phyloP scores from a whole-genome alignment of 1,140 invertebrate species.

The Apis laboriosa region DNA sequence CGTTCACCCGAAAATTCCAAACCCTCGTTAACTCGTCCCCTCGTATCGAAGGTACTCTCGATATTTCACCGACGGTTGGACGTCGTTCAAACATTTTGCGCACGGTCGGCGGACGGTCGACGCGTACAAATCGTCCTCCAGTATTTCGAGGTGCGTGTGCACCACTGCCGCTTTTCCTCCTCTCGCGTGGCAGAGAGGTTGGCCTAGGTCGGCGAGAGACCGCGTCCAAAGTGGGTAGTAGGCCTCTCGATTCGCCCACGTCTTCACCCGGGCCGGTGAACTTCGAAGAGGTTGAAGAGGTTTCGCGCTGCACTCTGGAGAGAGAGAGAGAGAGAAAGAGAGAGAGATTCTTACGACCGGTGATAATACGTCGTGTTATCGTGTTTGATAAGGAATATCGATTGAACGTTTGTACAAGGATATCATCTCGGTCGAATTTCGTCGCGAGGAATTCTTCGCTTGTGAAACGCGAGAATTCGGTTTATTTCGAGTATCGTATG shows the following conservation, averaged over 20 bases:
- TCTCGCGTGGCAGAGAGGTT: conserved; percentile 21
- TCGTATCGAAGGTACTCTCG: neutral
- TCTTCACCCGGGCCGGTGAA: conserved; percentile 34
- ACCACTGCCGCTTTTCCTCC: neutral
- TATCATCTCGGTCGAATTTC: neutral
- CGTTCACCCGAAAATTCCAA: neutral
- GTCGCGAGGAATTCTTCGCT: neutral
- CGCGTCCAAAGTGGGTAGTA: conserved; percentile 39
- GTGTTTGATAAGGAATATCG: neutral
- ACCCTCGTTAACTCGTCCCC: neutral
- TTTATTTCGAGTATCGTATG: conserved; percentile 5
- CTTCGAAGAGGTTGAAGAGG: conserved; percentile 22
- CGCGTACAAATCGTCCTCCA: neutral
- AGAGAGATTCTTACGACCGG: too few species aligned
- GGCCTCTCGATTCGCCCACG: conserved; percentile 22
- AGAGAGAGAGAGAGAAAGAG: neutral
- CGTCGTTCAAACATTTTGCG: neutral
- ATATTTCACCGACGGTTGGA: conserved; percentile 2
- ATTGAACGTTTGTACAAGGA: neutral
- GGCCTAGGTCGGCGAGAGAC: conserved; percentile 49
- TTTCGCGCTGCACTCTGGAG: neutral
- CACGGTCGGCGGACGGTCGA: neutral
- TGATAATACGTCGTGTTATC: neutral
- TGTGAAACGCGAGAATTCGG: neutral
- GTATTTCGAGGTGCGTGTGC: neutral